These are phyloP conservation scores for Rhinatrema bivittatum DNA, from an alignment of 2,797 vertebrate species.

Conservation along the genomic window DNA sequence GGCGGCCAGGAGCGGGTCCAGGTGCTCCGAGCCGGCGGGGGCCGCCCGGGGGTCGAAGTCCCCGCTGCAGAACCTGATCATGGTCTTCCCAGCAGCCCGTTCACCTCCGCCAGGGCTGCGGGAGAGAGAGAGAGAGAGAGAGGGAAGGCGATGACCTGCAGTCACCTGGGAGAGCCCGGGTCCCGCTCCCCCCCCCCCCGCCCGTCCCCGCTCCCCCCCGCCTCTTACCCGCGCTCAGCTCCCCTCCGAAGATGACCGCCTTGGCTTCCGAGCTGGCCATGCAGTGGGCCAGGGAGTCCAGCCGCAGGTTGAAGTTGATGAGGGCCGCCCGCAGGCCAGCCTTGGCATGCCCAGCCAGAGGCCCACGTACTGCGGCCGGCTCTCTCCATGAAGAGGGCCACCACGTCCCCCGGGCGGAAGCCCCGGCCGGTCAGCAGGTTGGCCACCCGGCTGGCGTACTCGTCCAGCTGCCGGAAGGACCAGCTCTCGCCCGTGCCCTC, in stretches of 20 bases:
- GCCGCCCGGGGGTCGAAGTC: constrained; percentile 47
- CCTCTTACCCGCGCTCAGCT: constrained; percentile 71
- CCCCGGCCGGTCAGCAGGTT: constrained; percentile 63
- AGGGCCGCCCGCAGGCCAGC: constrained; percentile 68
- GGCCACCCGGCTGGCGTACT: constrained; percentile 69
- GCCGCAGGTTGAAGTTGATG: constrained; percentile 71
- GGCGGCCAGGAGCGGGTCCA: constrained; percentile 65
- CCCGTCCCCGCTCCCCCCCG: not conserved
- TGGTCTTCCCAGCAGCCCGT: constrained; percentile 61
- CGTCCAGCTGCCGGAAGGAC: constrained; percentile 70
- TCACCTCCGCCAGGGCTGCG: constrained; percentile 72
- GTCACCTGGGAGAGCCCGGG: too few species aligned
- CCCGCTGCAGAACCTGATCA: constrained; percentile 72
- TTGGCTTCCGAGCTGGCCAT: constrained; percentile 55
- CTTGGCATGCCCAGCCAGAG: constrained; percentile 78
- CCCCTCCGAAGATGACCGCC: constrained; percentile 73
- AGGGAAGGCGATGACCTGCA: too few species aligned
- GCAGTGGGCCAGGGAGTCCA: constrained; percentile 62
- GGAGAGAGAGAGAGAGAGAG: not conserved
- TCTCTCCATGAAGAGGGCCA: constrained; percentile 77
- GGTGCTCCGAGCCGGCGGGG: constrained; percentile 45
- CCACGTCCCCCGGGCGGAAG: constrained; percentile 62
- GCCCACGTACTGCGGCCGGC: constrained; percentile 60
- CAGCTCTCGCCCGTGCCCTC: constrained; percentile 65
- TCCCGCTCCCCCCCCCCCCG: not conserved